phyloP scores from a whole-genome alignment of 1,140 invertebrate species.

The Trichonephila inaurata region DNA sequence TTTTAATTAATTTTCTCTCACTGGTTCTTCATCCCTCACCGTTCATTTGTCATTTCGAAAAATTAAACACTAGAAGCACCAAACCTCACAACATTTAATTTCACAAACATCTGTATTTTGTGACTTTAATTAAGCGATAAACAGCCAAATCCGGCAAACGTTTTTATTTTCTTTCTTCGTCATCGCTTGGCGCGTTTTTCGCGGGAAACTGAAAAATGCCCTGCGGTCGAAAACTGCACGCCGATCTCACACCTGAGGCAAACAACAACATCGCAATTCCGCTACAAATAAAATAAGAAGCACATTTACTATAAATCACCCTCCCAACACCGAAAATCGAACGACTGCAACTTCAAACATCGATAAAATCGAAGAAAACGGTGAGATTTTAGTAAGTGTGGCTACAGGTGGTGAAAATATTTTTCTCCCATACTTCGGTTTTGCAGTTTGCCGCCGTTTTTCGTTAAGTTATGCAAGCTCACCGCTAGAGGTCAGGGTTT shows the following conservation, averaged over 20 bases:
- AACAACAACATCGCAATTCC: constrained; percentile 14
- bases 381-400: background rate
- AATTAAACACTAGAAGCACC: too few relatives aligned
- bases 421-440: constrained; percentile 1
- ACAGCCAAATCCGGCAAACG: background rate
- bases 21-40: too few relatives aligned
- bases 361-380: background rate
- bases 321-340: background rate
- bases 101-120: background rate
- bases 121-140: background rate
- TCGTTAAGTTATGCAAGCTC: constrained; percentile 40
- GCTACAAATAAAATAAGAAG: background rate
- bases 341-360: background rate
- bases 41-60: too few relatives aligned
- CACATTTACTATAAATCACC: background rate
- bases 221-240: constrained; percentile 26
- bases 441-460: constrained; percentile 5
- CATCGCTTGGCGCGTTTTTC: constrained; percentile 34
- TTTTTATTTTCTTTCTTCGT: background rate
- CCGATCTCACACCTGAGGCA: constrained; percentile 56
- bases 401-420: constrained; percentile 38
- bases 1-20: too few relatives aligned
- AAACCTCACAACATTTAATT: too few relatives aligned
- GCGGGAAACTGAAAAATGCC: constrained; percentile 39
- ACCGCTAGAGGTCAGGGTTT: constrained; percentile 56